Evolutionary conservation across 2,113 vertebrate genomes (phyloP).

Genomic region (Crypturellus undulatus): DNA sequence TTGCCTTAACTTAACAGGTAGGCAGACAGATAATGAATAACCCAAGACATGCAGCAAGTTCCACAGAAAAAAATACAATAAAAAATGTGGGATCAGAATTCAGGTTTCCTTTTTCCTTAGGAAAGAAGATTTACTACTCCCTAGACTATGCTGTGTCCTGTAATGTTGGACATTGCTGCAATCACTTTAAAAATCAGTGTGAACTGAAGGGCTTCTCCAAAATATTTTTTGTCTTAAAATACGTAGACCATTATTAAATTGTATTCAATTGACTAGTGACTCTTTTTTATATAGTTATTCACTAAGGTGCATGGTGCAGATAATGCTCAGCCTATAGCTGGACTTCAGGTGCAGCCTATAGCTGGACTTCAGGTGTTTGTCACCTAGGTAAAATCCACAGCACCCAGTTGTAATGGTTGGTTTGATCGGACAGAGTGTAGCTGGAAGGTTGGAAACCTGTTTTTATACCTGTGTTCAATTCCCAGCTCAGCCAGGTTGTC

Average conservation of each 20-base stretch:
- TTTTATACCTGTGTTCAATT: background rate
- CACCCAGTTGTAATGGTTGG: background rate
- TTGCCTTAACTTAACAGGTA: conserved; percentile 32
- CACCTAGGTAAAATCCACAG: background rate
- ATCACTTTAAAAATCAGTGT: background rate
- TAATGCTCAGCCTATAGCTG: background rate
- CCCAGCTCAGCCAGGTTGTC: background rate
- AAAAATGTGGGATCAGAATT: background rate
- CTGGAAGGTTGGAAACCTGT: background rate
- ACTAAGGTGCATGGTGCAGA: background rate
- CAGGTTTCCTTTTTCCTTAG: background rate
- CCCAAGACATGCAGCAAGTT: background rate
- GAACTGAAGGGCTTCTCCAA: background rate
- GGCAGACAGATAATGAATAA: conserved; percentile 7
- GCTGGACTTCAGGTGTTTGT: background rate
- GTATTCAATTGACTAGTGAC: background rate
- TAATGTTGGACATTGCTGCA: background rate
- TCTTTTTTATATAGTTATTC: background rate
- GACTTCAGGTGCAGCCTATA: background rate
- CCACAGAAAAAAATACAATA: background rate
- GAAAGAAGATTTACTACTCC: background rate
- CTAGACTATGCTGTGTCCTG: background rate
- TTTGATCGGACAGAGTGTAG: background rate
- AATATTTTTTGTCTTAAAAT: background rate
- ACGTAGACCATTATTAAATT: background rate